phyloP scores from a whole-genome alignment of 1,140 invertebrate species.

The Argopecten irradians region DNA sequence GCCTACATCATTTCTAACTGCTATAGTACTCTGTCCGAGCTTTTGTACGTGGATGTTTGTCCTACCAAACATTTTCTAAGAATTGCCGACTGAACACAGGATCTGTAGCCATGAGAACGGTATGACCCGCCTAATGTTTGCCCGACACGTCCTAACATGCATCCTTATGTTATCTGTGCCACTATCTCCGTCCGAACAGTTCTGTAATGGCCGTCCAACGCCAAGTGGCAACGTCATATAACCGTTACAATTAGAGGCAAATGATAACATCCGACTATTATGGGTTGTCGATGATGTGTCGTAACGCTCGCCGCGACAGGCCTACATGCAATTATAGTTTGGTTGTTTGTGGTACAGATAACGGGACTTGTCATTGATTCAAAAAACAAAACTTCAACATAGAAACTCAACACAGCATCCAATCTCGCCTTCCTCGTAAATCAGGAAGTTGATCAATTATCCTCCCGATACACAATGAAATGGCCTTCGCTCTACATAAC shows the following conservation, averaged over 20 bases:
- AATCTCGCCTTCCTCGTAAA: constrained; percentile 5
- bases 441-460: not conserved
- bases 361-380: constrained; percentile 15
- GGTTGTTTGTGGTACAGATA: constrained; percentile 12
- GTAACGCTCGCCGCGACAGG: not conserved
- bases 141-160: constrained; percentile 14
- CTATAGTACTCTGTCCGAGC: too few relatives aligned
- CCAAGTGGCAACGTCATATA: not conserved
- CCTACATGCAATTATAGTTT: constrained; percentile 22
- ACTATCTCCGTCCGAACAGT: constrained; percentile 14
- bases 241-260: not conserved
- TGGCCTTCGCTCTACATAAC: constrained; percentile 4
- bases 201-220: constrained; percentile 12
- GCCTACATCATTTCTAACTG: too few relatives aligned
- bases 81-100: too few relatives aligned
- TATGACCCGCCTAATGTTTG: constrained; percentile 14
- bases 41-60: too few relatives aligned
- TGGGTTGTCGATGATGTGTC: constrained; percentile 7
- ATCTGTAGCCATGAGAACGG: not conserved
- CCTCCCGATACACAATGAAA: not conserved
- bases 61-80: too few relatives aligned
- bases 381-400: constrained; percentile 14
- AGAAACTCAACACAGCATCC: constrained; percentile 11
- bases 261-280: constrained; percentile 22
- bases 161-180: not conserved